These are phyloP conservation scores for Decapterus maruadsi DNA, from an alignment of 2,797 vertebrate species.

Conservation along the genomic window DNA sequence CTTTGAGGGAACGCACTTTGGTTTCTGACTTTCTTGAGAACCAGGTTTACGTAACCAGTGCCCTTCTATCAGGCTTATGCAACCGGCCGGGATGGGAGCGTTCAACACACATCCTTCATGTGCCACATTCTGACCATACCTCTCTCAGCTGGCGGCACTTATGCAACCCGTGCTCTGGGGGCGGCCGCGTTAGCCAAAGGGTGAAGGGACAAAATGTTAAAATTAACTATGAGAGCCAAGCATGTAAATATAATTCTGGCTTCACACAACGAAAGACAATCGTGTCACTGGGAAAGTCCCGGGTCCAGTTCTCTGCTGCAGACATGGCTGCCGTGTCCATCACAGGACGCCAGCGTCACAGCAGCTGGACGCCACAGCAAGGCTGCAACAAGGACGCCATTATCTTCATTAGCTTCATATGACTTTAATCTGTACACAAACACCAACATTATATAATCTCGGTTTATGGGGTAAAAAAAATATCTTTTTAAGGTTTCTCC, in stretches of 20 bases:
- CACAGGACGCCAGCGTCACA: neutral
- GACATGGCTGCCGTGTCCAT: neutral
- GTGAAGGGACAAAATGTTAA: constrained; percentile 1
- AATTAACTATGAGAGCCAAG: neutral
- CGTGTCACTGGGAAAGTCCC: neutral
- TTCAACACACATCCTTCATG: constrained; percentile 27
- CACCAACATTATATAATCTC: too few species aligned
- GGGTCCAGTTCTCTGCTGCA: neutral
- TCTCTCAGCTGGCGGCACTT: constrained; percentile 9
- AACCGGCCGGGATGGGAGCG: constrained; percentile 13
- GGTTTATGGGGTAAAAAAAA: too few species aligned
- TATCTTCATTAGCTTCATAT: too few species aligned
- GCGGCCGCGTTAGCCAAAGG: neutral
- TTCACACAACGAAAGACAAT: too few species aligned
- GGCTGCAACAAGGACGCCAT: too few species aligned
- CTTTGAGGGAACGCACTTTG: constrained; percentile 17
- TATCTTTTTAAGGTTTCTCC: too few species aligned
- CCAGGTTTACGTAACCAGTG: constrained; percentile 44
- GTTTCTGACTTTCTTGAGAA: constrained; percentile 32
- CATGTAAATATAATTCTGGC: neutral
- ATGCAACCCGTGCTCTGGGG: neutral
- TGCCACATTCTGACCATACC: constrained; percentile 19
- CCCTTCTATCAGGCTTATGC: constrained; percentile 32
- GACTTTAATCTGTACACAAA: too few species aligned
- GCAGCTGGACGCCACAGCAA: too few species aligned